Evolutionary conservation across 2,797 vertebrate species (phyloP).

Genomic region (Semotilus atromaculatus): DNA sequence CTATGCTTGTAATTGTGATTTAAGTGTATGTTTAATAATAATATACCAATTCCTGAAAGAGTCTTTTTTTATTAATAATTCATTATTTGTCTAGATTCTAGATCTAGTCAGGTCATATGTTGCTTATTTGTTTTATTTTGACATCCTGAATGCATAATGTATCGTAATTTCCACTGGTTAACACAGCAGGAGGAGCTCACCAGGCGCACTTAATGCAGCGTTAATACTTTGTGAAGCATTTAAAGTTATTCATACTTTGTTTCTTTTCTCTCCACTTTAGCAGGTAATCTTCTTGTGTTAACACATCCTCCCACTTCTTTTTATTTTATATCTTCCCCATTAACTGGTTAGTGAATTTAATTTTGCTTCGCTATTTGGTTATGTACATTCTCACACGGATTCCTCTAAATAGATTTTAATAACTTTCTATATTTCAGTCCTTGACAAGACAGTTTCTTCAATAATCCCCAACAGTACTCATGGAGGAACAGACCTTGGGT

Average conservation of each 20-base stretch:
- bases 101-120: not conserved
- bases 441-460: conserved; percentile 37
- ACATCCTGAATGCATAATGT: not conserved
- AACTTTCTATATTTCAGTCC: conserved; percentile 39
- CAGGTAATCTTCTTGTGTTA: conserved; percentile 1
- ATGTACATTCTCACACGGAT: conserved; percentile 10
- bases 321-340: conserved; percentile 17
- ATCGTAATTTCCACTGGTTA: not conserved
- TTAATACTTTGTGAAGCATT: conserved; percentile 12
- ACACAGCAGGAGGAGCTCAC: not conserved
- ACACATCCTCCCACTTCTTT: conserved; percentile 9
- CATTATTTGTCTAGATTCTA: too few relatives aligned
- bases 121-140: not conserved
- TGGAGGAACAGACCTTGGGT: conserved; percentile 16
- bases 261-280: not conserved
- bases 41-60: too few relatives aligned
- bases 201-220: not conserved
- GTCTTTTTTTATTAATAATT: too few relatives aligned
- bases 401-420: conserved; percentile 35
- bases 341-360: conserved; percentile 41
- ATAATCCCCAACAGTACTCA: not conserved
- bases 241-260: not conserved
- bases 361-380: conserved; percentile 1
- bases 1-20: too few relatives aligned
- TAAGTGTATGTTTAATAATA: too few relatives aligned